Evolutionary conservation across 2,113 vertebrate species (phyloP), one percentile per base, ranked within the genome.

Genomic region (Etheostoma cragini): DNA sequence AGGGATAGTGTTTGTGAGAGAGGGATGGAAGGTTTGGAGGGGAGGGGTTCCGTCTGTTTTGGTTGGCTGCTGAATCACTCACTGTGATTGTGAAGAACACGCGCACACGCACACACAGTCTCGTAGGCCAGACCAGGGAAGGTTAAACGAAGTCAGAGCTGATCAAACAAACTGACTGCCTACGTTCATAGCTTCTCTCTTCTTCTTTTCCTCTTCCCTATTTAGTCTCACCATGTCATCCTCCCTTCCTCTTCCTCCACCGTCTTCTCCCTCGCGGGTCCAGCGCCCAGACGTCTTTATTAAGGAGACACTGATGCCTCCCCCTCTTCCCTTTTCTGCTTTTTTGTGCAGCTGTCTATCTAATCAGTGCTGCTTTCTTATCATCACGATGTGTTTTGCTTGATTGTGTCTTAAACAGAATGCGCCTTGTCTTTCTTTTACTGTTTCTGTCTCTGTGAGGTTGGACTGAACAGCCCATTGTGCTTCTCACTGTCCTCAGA

Each of bases 1-100:
- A 53, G 61, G 47, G 46, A 11, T 19, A 15, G 13, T 54, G 52
- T 66, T 64, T 45, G 58, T 54, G 53, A 21, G 33, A 42, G 24
- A 16, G 38, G 24, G 12, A 17, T 53, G 16, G 78, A 54, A 42
- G 62, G 33, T 13, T 30, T 33, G 24, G 56, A n/a, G 14, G 13
- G 15, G 33, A 2, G 57, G 21, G 68, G 70, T 68, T 64, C 88
- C 89, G 91, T 94, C 93, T 83, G 76, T 91, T 93, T 72, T 67
- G 65, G 87, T 93, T 92, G 89, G 88, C 81, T 87, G 87, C 84
- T 86, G 87, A 93, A 94, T 93, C 92, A 94, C 90, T 94, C 92
- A 93, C 90, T 89, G 86, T 90, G 85, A 86, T 86, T 90, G 80
- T 82, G 71, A 80, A 78, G 64, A 84, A 81, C 87, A 69, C 50